Evolutionary conservation across 1,140 invertebrate species (phyloP).

Genomic region (Triops cancriformis): DNA sequence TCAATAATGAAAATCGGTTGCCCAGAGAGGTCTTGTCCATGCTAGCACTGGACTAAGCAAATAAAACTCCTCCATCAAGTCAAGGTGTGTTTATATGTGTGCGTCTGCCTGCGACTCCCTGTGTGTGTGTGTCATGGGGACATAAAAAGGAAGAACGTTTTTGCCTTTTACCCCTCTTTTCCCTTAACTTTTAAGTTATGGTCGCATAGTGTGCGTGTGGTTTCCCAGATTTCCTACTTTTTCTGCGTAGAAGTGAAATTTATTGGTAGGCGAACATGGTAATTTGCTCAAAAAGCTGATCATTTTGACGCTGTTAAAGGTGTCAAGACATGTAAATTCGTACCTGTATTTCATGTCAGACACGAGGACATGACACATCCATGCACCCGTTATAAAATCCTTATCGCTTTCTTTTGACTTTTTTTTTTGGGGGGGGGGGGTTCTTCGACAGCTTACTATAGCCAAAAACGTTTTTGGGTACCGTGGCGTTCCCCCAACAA

Average conservation of each 20-base stretch:
- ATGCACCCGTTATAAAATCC: conserved; percentile 13
- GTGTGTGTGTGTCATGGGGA: neutral
- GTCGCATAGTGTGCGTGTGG: too few relatives aligned
- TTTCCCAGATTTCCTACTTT: neutral
- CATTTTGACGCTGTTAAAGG: neutral
- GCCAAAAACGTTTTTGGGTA: neutral
- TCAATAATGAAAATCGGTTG: neutral
- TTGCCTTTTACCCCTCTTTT: too few relatives aligned
- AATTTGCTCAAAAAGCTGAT: neutral
- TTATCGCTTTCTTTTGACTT: conserved; percentile 1
- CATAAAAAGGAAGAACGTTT: too few relatives aligned
- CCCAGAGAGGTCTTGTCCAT: neutral
- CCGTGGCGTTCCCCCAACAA: neutral
- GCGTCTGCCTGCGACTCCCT: neutral
- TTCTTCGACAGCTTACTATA: conserved; percentile 8
- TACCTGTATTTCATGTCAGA: neutral
- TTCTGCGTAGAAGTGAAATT: neutral
- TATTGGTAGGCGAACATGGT: neutral
- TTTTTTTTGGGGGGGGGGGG: neutral
- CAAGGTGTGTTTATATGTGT: neutral
- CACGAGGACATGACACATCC: neutral
- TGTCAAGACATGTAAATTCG: neutral
- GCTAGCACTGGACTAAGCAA: neutral
- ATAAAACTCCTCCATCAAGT: neutral
- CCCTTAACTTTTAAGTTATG: too few relatives aligned